Base-by-base conservation (phyloP, 2,113 vertebrate genomes). In the Oxygymnocypris stewartii region DNA sequence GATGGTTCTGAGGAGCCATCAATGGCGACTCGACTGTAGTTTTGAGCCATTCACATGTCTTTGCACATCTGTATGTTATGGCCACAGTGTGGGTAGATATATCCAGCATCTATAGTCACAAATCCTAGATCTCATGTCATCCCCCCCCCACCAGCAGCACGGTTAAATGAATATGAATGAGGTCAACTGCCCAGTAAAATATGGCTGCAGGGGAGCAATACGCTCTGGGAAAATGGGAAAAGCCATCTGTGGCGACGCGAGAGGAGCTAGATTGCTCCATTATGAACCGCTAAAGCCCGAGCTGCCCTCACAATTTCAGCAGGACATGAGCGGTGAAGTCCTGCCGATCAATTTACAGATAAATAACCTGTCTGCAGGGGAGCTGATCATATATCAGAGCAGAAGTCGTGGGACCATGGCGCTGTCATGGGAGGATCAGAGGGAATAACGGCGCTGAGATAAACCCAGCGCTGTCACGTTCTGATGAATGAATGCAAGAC, bases 401-500 rank as follows among this genome's bases (percentile, higher is more conserved):
- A 49, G 80, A 47, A 28, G 44, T 80, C 76, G 25, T 81, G 77
- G 42, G 81, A 78, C 51, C 31, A 40, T 4, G 44, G 80, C 57
- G 42, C 87, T 88, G 89, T 88, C 88, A 91, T 84, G 67, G 73
- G 79, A 85, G 84, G 89, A 89, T 90, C 86, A 88, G 75, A 73
- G 54, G 54, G 84, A 89, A 90, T 89, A 87, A 86, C 67, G 76
- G 35, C 35, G 35, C 35, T 18, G 71, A 88, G 88, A 88, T 87
- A 87, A 89, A 81, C 88, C 84, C 69, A 85, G 83, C 69, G 87
- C 80, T 88, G 82, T 88, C 88, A 88, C 51, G 63, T 84, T 71
- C 73, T 83, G 71, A 54, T 85, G 85, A 88, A 6, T 76, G 78
- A 88, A 44, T 16, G 40, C 61, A 65, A 79, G 79, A 88, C 87